These are phyloP conservation scores for Chionomys nivalis DNA, from an alignment of 2,113 vertebrate genomes.

Conservation along the genomic window DNA sequence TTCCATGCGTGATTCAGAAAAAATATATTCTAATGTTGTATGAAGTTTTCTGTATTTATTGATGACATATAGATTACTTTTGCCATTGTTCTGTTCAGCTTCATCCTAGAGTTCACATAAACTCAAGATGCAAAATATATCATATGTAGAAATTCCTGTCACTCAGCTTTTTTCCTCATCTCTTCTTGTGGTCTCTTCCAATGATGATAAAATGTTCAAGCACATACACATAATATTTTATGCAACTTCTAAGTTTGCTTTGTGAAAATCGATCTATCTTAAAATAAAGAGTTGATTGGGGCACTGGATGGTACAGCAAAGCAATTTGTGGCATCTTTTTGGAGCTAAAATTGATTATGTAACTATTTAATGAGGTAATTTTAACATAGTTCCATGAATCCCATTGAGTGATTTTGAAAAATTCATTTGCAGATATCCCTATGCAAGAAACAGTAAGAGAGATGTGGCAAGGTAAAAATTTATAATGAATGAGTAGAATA, in stretches of 20 bases:
- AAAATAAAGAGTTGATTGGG: neutral
- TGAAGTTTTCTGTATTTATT: neutral
- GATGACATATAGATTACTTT: neutral
- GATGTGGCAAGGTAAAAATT: neutral
- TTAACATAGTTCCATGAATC: slow-evolving; percentile 50
- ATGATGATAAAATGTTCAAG: neutral
- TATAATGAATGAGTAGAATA: slow-evolving; percentile 26
- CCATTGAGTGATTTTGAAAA: slow-evolving; percentile 17
- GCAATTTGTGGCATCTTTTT: neutral
- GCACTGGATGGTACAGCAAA: neutral
- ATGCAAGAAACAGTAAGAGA: neutral
- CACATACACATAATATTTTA: neutral
- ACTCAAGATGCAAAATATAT: slow-evolving; percentile 57
- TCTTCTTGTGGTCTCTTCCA: neutral
- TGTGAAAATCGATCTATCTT: neutral
- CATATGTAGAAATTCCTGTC: neutral
- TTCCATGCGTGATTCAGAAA: neutral
- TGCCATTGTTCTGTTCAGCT: neutral
- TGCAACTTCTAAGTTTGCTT: neutral
- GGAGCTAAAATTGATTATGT: slow-evolving; percentile 23
- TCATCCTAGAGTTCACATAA: neutral
- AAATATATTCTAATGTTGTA: neutral
- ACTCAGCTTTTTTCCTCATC: neutral
- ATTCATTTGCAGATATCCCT: neutral
- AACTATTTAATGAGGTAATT: slow-evolving; percentile 10